phyloP scores from a whole-genome alignment of 1,140 invertebrate genomes.

The Ericerus pela region DNA sequence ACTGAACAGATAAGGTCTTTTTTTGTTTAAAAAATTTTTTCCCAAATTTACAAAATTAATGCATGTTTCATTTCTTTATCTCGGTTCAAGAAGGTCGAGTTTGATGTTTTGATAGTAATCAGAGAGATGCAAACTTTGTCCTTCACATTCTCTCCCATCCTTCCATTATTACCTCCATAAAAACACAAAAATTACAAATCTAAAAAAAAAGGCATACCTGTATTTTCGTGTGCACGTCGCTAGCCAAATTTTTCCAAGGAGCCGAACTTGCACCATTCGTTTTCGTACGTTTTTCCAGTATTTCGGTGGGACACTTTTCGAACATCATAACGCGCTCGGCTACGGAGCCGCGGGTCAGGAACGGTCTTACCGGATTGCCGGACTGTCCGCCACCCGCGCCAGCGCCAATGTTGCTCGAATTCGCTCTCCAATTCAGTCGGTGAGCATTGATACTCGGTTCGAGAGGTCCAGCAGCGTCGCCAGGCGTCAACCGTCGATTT shows the following conservation, averaged over 20 bases:
- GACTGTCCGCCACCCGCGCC: constrained; percentile 25
- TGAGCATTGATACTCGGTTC: background rate
- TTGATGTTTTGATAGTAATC: no score
- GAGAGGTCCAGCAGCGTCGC: background rate
- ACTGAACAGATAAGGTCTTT: no score
- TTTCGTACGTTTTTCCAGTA: constrained; percentile 47
- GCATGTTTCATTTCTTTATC: no score
- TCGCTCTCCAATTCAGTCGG: constrained; percentile 28
- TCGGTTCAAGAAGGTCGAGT: no score
- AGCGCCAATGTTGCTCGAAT: constrained; percentile 44
- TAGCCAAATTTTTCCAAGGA: constrained; percentile 40
- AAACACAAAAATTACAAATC: background rate
- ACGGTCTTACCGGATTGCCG: constrained; percentile 57
- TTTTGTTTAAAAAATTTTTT: no score
- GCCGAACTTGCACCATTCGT: constrained; percentile 36
- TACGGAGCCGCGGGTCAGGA: constrained; percentile 75
- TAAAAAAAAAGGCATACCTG: constrained; percentile 38
- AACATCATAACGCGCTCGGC: constrained; percentile 82
- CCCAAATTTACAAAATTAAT: no score
- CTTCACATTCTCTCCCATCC: background rate
- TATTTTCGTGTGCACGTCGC: constrained; percentile 49
- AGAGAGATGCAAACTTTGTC: no score
- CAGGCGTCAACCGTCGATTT: no score
- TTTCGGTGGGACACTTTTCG: constrained; percentile 73
- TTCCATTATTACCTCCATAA: background rate